A percentile compares a stretch with the other conserved stretches of the same genome.
phyloP scores from a whole-genome alignment of 2,797 vertebrate genomes.

The Gymnodraco acuticeps region DNA sequence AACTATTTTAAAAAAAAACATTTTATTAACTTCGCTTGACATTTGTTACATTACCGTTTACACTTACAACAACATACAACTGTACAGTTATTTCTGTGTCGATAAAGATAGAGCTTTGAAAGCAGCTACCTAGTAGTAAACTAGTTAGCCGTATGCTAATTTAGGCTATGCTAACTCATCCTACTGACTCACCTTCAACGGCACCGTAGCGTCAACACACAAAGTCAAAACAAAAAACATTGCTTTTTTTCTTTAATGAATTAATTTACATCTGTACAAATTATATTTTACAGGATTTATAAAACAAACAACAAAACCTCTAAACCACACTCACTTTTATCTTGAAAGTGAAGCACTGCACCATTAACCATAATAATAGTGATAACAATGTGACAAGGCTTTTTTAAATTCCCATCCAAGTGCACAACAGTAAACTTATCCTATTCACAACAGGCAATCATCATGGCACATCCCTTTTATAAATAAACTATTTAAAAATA shows the following conservation, averaged over 20 bases:
- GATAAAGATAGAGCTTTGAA: no score
- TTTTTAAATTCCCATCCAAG: neutral
- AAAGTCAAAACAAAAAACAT: no score
- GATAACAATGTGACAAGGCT: slow-evolving; percentile 5
- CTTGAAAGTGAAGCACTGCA: slow-evolving; percentile 7
- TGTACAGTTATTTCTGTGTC: no score
- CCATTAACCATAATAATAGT: neutral
- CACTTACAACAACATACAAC: no score
- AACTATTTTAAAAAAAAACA: no score
- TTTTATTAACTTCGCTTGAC: no score
- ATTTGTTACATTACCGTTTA: no score
- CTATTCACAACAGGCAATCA: slow-evolving; percentile 26
- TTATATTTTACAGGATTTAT: slow-evolving; percentile 76
- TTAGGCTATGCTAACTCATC: neutral
- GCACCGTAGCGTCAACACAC: no score
- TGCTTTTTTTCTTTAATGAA: slow-evolving; percentile 71
- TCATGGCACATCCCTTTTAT: slow-evolving; percentile 65
- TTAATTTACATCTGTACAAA: slow-evolving; percentile 86
- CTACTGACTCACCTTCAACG: neutral
- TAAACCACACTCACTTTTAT: slow-evolving; percentile 1
- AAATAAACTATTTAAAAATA: slow-evolving; percentile 61
- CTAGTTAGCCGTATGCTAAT: neutral
- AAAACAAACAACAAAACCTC: slow-evolving; percentile 58
- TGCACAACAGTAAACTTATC: slow-evolving; percentile 17
- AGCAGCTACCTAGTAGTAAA: rapidly evolving